phyloP scores from a whole-genome alignment of 2,797 vertebrate species.

The Micromesistius poutassou region DNA sequence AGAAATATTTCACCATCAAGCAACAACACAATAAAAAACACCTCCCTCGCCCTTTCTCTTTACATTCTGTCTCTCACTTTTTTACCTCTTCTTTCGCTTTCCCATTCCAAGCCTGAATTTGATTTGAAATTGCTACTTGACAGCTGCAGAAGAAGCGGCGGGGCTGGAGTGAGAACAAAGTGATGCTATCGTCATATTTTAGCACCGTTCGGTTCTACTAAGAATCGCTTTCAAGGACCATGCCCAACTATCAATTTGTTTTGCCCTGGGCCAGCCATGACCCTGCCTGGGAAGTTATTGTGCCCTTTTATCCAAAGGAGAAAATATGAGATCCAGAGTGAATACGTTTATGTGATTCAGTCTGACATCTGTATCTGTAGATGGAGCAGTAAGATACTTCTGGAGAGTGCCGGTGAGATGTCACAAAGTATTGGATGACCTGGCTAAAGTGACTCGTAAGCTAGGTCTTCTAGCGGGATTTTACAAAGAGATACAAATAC shows the following conservation, averaged over 20 bases:
- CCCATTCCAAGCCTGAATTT: not conserved
- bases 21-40: not conserved
- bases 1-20: not conserved
- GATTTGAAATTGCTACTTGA: conserved; percentile 3
- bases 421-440: no score
- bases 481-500: no score
- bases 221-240: conserved; percentile 30
- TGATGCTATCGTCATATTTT: not conserved
- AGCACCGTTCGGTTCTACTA: conserved; percentile 9
- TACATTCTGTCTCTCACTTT: not conserved
- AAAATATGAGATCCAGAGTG: not conserved
- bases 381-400: not conserved
- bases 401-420: no score
- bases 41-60: not conserved
- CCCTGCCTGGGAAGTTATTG: conserved; percentile 1
- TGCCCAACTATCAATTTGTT: conserved; percentile 10
- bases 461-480: no score
- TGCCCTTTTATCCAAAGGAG: not conserved
- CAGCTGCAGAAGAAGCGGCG: not conserved
- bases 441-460: no score
- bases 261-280: not conserved
- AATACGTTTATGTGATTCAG: conserved; percentile 3
- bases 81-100: not conserved
- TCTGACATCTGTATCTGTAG: not conserved
- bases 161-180: conserved; percentile 11